These are phyloP conservation scores for Coryphaenoides rupestris DNA, from an alignment of 2,113 vertebrate genomes.

Conservation along the genomic window DNA sequence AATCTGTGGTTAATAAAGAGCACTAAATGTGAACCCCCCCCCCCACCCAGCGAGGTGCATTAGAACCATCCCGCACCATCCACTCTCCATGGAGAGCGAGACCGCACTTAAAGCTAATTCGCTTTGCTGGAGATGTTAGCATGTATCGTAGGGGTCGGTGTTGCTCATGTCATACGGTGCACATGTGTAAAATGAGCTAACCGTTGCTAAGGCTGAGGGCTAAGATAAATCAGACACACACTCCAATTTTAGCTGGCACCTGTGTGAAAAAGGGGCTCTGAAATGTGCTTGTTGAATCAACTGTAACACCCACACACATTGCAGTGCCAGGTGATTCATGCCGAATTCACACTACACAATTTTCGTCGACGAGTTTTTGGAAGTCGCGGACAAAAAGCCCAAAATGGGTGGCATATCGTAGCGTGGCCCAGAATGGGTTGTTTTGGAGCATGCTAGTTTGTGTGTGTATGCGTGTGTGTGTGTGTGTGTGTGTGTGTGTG, in stretches of 20 bases:
- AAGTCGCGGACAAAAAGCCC: too few species aligned
- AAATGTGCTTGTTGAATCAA: too few species aligned
- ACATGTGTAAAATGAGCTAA: slow-evolving; percentile 35
- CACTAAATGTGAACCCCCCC: slow-evolving; percentile 54
- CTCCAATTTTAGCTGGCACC: slow-evolving; percentile 16
- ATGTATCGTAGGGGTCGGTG: too few species aligned
- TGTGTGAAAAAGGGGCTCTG: too few species aligned
- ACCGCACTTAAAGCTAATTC: slow-evolving; percentile 56
- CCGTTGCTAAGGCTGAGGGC: slow-evolving; percentile 28
- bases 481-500: slow-evolving; percentile 6
- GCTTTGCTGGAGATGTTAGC: slow-evolving; percentile 18
- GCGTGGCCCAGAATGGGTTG: too few species aligned
- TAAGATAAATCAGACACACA: slow-evolving; percentile 34
- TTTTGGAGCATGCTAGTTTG: background rate
- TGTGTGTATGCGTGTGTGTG: background rate
- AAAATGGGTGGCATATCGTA: too few species aligned
- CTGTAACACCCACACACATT: too few species aligned
- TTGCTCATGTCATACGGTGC: slow-evolving; percentile 31
- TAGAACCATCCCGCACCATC: slow-evolving; percentile 38
- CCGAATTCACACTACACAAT: too few species aligned
- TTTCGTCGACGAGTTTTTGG: too few species aligned
- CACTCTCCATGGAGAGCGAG: slow-evolving; percentile 30
- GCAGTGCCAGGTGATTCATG: too few species aligned
- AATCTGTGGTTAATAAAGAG: slow-evolving; percentile 58
- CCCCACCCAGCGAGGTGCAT: slow-evolving; percentile 30